Base-by-base conservation (phyloP, 2,113 vertebrate species). In the Periophthalmus modestus region DNA sequence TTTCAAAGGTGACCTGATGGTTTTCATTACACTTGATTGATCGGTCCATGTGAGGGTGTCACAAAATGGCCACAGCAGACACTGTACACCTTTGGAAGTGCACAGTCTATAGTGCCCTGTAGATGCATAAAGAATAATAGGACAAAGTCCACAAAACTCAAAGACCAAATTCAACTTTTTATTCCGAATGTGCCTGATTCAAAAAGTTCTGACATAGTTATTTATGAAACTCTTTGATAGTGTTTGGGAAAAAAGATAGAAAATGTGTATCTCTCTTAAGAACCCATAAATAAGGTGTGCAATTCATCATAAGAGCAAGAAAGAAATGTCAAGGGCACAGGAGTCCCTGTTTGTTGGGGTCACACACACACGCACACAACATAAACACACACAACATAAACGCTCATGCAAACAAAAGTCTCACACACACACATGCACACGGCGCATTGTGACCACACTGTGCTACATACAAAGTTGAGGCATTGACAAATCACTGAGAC, bases 1-100 rank as follows among this genome's bases (percentile, higher is more conserved):
- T 91, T 89, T 83, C 89, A 92, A 93, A 94, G 92, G 93, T 94
- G 93, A 93, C 93, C 92, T 87, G 87, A 90, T 89, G 91, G 91
- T 81, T 93, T 93, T 90, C 86, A 90, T 93, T 93, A 92, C 93
- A 93, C 87, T 84, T 90, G 89, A 92, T 90, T 94, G 92, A 94
- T 93, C 89, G 79, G 87, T 88, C 83, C 78, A 82, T 82, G 87
- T 91, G 90, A 91, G 84, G 87, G 85, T 89, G 91, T 92, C 91
- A 91, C 82, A 67, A 85, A 87, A 85, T 83, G 82, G 85, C 87
- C 89, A 78, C 85, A 70, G 79, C 76, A 84, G 89, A 90, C 85
- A 89, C 77, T 79, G 83, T 86, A 89, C 89, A 90, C 89, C 91
- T 92, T 88, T 82, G 80, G 83, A 67, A 74, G 75, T 69, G 71